phyloP scores from a whole-genome alignment of 2,888 invertebrate genomes.

The Cactoblastis cactorum region DNA sequence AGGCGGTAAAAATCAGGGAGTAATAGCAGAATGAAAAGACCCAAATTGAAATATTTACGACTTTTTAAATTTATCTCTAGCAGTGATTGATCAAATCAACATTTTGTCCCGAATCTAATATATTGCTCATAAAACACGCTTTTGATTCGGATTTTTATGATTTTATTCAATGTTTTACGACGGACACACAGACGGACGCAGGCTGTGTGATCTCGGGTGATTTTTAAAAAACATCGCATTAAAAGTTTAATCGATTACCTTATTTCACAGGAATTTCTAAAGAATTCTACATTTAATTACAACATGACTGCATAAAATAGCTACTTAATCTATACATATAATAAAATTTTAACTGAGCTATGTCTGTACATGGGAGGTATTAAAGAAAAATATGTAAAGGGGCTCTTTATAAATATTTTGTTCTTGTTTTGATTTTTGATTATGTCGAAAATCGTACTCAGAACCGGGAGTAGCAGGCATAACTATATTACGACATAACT shows the following conservation, averaged over 20 bases:
- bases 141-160: constrained; percentile 19
- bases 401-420: no score
- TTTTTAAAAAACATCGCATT: constrained; percentile 6
- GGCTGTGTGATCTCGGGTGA: neutral
- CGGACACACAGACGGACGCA: neutral
- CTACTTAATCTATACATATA: no score
- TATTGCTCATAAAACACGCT: constrained; percentile 19
- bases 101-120: constrained; percentile 19
- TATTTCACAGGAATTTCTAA: neutral
- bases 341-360: no score
- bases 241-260: constrained; percentile 5
- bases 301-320: no score
- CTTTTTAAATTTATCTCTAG: constrained; percentile 8
- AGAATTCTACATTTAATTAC: no score
- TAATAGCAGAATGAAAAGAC: neutral
- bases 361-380: no score
- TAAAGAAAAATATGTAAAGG: no score
- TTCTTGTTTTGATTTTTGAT: no score
- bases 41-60: constrained; percentile 10
- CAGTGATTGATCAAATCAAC: constrained; percentile 23
- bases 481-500: no score
- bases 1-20: neutral
- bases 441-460: no score
- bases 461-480: no score
- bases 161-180: constrained; percentile 13